Conservation (phyloP, 2,113 vertebrate species). For the Stigmatopora argus region DNA sequence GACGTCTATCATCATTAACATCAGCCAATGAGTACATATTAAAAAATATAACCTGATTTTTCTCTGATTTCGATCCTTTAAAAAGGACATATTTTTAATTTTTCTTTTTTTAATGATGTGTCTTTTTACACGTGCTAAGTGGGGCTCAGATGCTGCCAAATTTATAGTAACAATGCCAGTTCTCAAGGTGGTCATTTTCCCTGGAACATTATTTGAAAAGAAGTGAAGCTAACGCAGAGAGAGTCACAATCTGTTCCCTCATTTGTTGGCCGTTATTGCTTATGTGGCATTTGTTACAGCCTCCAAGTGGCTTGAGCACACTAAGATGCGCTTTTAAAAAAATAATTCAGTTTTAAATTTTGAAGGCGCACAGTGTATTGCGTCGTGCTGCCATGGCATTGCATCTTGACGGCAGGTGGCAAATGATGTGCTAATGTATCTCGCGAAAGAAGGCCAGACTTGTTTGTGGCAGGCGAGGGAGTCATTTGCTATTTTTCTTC, state of each 20-base stretch:
- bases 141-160: not conserved
- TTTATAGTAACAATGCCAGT: not conserved
- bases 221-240: not conserved
- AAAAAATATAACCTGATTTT: too few species aligned
- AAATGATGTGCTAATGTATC: constrained; percentile 34
- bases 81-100: too few species aligned
- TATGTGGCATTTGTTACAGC: not conserved
- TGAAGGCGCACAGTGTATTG: not conserved
- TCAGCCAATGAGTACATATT: too few species aligned
- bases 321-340: not conserved
- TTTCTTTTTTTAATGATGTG: not conserved
- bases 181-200: not conserved
- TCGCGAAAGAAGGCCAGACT: constrained; percentile 31
- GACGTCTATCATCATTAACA: too few species aligned
- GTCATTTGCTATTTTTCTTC: constrained; percentile 2
- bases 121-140: not conserved
- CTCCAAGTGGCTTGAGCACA: constrained; percentile 4
- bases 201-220: not conserved
- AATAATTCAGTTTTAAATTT: not conserved
- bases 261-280: not conserved
- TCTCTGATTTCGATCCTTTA: too few species aligned
- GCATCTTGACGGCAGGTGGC: constrained; percentile 52
- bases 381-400: constrained; percentile 37
- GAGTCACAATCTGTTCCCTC: not conserved
- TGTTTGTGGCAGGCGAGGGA: constrained; percentile 13